A percentile compares a stretch with the other conserved stretches of the same genome.
Evolutionary conservation across 2,888 invertebrate species (phyloP).

Genomic region (Tinea semifulvella): DNA sequence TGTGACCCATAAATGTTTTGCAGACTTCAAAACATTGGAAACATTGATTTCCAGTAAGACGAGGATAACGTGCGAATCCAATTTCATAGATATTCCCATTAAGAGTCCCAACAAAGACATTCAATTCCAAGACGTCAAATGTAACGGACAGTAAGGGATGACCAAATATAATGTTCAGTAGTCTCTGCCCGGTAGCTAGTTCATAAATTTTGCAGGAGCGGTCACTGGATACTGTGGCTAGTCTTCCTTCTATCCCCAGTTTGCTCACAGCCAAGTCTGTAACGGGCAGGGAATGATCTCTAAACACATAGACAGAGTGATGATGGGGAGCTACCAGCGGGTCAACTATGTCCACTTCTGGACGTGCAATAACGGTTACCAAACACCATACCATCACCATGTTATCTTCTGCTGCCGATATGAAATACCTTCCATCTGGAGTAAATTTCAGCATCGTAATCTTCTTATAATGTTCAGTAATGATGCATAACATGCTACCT

Average conservation of each 20-base stretch:
- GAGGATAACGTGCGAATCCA: constrained; percentile 72
- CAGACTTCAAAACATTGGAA: too few relatives aligned
- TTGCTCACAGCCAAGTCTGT: constrained; percentile 80
- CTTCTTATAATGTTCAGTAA: constrained; percentile 83
- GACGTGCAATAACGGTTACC: constrained; percentile 63
- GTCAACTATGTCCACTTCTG: constrained; percentile 52
- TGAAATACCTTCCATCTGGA: constrained; percentile 78
- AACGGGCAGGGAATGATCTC: constrained; percentile 82
- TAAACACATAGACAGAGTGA: constrained; percentile 75
- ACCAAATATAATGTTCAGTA: constrained; percentile 80
- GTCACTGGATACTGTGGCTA: constrained; percentile 83
- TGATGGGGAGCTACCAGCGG: constrained; percentile 64
- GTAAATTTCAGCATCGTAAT: constrained; percentile 79
- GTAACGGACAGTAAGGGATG: constrained; percentile 73
- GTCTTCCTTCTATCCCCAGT: constrained; percentile 73
- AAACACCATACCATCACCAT: constrained; percentile 84
- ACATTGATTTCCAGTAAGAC: too few relatives aligned
- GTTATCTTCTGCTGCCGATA: constrained; percentile 86
- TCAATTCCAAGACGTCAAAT: constrained; percentile 74
- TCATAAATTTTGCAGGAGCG: constrained; percentile 86
- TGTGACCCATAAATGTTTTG: constrained; percentile 78
- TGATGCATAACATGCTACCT: constrained; percentile 77
- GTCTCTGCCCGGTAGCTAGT: constrained; percentile 70
- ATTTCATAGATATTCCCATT: constrained; percentile 77
- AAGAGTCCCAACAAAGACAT: constrained; percentile 77